Base-by-base conservation (phyloP, 2,113 vertebrate genomes). In the Saimiri boliviensis region DNA sequence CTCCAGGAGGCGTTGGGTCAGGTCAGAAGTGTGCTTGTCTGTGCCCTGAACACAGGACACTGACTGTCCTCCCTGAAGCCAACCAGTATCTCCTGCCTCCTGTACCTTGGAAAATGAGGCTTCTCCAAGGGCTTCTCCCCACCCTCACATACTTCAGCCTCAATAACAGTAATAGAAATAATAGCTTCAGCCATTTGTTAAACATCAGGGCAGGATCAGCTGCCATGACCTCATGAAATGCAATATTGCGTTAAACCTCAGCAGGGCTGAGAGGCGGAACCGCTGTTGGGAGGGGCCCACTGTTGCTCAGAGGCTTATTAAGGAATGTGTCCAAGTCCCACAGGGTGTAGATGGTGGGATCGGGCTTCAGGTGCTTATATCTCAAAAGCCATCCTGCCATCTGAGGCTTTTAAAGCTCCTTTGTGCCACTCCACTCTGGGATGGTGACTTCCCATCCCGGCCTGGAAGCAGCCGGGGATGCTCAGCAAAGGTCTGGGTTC, bases 291-390 rank as follows among this genome's bases (percentile, higher is more conserved):
- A 49, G 19, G 42, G 35, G 8, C 66, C 63, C 25, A 32, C 35
- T 0, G 12, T 2, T 0, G 1, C 63, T 8, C 14, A 3, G 86
- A 35, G 19, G 74, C 45, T 32, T 17, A 8, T 25, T 13, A 35
- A 32, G 27, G 30, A 25, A 30, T 30, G 1, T n/a, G 5, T 47
- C 42, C 20, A 14, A 27, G 12, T 21, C 20, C 7, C 6, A 2
- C 35, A 1, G n/a, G 2, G 5, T 4, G 0, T 11, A 37, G 37
- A 37, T 9, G 16, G 9, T 5, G 2, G 40, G 14, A n/a, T 3
- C 37, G 4, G 85, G 10, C 49, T 68, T 20, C 30, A 3, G 21
- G 8, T 4, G 2, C 77, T 73, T 40, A n/a, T 1, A 0, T 12
- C 42, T 82, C 16, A 32, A n/a, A 88, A 21, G 2, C 60, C 23